Percentiles rank a stretch among this genome's conserved stretches.
phyloP scores from a whole-genome alignment of 2,888 invertebrate genomes.

The Tupiocoris notatus region DNA sequence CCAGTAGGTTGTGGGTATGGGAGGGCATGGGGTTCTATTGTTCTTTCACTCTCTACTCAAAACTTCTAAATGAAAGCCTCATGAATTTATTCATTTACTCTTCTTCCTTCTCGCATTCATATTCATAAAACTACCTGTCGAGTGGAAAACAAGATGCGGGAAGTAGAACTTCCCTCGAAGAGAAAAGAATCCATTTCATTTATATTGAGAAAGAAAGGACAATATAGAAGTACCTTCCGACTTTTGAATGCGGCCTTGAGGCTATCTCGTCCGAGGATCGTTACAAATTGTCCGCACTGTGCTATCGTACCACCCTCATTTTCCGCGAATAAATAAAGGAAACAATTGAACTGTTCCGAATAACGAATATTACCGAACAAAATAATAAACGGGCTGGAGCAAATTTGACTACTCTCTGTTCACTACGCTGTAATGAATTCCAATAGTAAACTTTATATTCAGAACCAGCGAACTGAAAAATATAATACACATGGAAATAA shows the following conservation, averaged over 20 bases:
- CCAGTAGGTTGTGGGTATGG: not conserved
- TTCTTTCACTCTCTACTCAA: constrained; percentile 11
- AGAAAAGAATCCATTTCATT: constrained; percentile 4
- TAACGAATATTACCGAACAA: no score
- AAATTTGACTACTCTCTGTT: no score
- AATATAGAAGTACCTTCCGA: not conserved
- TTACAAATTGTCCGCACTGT: not conserved
- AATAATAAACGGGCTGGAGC: no score
- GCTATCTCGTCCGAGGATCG: not conserved
- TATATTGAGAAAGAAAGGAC: not conserved
- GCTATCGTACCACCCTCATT: not conserved
- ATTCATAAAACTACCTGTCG: constrained; percentile 40
- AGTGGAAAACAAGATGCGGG: constrained; percentile 36
- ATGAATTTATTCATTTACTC: constrained; percentile 34
- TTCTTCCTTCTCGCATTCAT: constrained; percentile 24
- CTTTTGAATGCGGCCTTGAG: not conserved
- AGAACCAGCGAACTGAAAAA: no score
- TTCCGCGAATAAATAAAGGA: not conserved
- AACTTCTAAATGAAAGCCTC: constrained; percentile 37
- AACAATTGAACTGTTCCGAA: no score
- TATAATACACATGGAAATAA: no score
- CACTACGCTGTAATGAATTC: no score
- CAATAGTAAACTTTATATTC: no score
- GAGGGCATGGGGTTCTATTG: constrained; percentile 7
- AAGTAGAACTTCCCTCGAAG: constrained; percentile 4